phyloP scores from a whole-genome alignment of 2,797 vertebrate genomes.

The Gouania willdenowi region DNA sequence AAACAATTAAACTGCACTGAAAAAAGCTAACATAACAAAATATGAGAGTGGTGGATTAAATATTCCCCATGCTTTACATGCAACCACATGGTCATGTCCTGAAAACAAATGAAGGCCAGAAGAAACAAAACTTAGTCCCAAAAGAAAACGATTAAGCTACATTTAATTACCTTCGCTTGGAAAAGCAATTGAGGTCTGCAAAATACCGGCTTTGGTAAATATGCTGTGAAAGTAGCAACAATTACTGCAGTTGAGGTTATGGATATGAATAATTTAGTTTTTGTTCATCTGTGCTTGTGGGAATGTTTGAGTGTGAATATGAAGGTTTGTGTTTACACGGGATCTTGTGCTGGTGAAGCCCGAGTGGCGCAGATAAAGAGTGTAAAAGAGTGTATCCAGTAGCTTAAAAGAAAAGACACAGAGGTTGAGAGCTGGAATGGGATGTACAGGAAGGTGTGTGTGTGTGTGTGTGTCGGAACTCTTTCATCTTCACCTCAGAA shows the following conservation, averaged over 20 bases:
- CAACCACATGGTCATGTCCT: too few species aligned
- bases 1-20: too few species aligned
- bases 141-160: too few species aligned
- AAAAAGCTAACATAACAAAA: too few species aligned
- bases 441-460: constrained; percentile 13
- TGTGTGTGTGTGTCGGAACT: constrained; percentile 59
- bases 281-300: constrained; percentile 3
- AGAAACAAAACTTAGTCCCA: too few species aligned
- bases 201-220: neutral
- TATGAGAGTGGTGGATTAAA: too few species aligned
- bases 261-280: constrained; percentile 5
- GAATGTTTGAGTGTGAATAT: constrained; percentile 4
- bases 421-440: neutral
- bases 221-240: neutral
- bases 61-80: too few species aligned
- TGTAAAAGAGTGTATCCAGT: constrained; percentile 45
- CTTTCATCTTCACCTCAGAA: constrained; percentile 70
- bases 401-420: constrained; percentile 22
- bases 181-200: too few species aligned
- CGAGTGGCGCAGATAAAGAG: constrained; percentile 33
- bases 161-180: too few species aligned
- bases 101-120: too few species aligned
- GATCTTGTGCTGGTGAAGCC: constrained; percentile 25
- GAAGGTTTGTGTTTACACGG: constrained; percentile 20
- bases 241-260: neutral